These are phyloP conservation scores for pig (Sus scrofa) DNA, from an alignment of 2,113 vertebrate species.

Conservation along the genomic window DNA sequence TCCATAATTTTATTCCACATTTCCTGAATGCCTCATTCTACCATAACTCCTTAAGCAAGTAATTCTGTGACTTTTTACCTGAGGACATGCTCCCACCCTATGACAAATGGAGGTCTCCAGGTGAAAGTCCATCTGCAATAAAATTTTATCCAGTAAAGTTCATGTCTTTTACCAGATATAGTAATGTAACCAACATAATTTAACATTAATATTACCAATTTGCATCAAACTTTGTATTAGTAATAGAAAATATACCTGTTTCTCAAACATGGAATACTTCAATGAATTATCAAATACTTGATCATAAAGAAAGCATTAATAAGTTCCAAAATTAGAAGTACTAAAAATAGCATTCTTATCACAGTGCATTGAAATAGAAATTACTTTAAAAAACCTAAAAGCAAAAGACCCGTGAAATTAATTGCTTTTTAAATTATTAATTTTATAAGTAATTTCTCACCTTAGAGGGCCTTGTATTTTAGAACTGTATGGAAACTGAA, in stretches of 20 bases:
- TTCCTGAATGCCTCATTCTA: background rate
- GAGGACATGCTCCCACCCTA: background rate
- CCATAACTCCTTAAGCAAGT: background rate
- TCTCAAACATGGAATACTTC: background rate
- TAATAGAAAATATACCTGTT: background rate
- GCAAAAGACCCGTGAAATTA: accelerated
- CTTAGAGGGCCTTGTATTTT: background rate
- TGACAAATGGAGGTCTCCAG: background rate
- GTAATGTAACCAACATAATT: background rate
- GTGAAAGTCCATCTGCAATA: background rate
- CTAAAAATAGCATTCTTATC: background rate
- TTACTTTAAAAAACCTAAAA: background rate
- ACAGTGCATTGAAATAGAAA: background rate
- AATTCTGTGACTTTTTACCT: background rate
- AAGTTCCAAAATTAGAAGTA: background rate
- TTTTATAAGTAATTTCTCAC: background rate
- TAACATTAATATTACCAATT: background rate
- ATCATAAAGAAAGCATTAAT: background rate
- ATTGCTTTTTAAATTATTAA: background rate
- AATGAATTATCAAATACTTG: background rate
- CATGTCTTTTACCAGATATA: background rate
- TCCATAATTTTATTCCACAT: background rate
- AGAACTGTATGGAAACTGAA: background rate
- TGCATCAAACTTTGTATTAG: background rate
- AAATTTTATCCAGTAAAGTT: background rate